Percentiles rank a stretch among this genome's conserved stretches.
Conservation (phyloP, 2,113 vertebrate genomes). For the Orcinus orca region DNA sequence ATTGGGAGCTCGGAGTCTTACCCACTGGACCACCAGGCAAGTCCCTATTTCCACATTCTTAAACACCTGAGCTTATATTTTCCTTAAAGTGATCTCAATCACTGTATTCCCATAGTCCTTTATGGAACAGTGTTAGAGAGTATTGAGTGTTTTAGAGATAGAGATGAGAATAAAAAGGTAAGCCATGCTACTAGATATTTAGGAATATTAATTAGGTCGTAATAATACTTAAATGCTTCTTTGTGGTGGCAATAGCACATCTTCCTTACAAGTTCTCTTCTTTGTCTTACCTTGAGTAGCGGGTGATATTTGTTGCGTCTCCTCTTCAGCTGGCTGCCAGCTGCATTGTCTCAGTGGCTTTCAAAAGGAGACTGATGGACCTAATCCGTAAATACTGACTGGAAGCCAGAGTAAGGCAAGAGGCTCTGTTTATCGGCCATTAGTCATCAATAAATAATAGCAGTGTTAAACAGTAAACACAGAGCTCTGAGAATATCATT, state of each 20-base stretch:
- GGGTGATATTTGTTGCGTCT: background rate
- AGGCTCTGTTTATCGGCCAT: conserved; percentile 39
- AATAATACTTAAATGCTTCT: background rate
- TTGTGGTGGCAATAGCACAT: background rate
- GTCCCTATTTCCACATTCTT: background rate
- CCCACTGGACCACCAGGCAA: no score
- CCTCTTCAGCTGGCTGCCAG: conserved; percentile 38
- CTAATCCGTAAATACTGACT: conserved; percentile 37
- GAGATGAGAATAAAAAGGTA: background rate
- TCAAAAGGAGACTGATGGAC: conserved; percentile 49
- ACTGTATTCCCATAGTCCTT: background rate
- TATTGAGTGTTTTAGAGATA: background rate
- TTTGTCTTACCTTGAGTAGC: conserved; percentile 22
- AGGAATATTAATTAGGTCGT: background rate
- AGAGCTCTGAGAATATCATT: conserved; percentile 55
- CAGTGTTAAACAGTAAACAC: conserved; percentile 64
- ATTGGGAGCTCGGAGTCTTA: no score
- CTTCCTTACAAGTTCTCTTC: background rate
- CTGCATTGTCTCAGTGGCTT: conserved; percentile 8
- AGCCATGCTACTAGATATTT: background rate
- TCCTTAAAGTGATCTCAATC: background rate
- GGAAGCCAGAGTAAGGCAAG: conserved; percentile 31
- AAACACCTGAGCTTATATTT: background rate
- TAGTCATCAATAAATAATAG: conserved; percentile 63
- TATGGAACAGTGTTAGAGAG: background rate